Base-by-base conservation (phyloP, 2,797 vertebrate species). In the Mycteria americana region DNA sequence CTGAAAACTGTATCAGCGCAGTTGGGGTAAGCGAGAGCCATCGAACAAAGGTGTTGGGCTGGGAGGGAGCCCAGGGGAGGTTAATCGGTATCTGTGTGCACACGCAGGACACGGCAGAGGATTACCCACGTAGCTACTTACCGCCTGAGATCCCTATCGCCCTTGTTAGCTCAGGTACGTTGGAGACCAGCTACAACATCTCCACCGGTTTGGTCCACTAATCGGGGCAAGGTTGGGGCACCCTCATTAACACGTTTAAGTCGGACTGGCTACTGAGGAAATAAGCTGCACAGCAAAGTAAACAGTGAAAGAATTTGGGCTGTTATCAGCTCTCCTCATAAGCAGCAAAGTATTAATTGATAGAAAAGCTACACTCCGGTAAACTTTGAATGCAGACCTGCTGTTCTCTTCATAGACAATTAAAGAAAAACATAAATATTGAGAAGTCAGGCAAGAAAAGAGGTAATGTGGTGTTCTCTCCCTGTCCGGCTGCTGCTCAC, bases 191-290 rank as follows among this genome's bases (percentile, higher is more conserved):
- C 48, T 75, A 68, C 92, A 91, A 70, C 31, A 48, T 15, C 41
- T 88, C 37, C 6, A 0, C 65, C 30, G 27, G 12, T 91, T 75
- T 89, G 65, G 75, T 65, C 46, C 75, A 45, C 19, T 85, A 85
- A 95, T 75, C 37, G 39, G 79, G 63, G 63, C 54, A 79, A 69
- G 59, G 65, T 73, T 88, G 51, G 35, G 50, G n/a, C n/a, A 88
- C 31, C 39, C 35, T 93, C 82, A 73, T 89, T 86, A 95, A 41
- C 64, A 92, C n/a, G 43, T 79, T 96, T 88, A 75, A 93, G 81
- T 84, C 53, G 64, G 37, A 7, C 30, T 64, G 46, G 84, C 72
- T 94, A 35, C 48, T 48, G 48, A 81, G 91, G 45, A 91, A 83
- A 64, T 65, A 69, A 88, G 13, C 87, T 46, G 18, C 37, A 31